phyloP scores from a whole-genome alignment of 2,113 vertebrate species.

The Myrmecobius fasciatus region DNA sequence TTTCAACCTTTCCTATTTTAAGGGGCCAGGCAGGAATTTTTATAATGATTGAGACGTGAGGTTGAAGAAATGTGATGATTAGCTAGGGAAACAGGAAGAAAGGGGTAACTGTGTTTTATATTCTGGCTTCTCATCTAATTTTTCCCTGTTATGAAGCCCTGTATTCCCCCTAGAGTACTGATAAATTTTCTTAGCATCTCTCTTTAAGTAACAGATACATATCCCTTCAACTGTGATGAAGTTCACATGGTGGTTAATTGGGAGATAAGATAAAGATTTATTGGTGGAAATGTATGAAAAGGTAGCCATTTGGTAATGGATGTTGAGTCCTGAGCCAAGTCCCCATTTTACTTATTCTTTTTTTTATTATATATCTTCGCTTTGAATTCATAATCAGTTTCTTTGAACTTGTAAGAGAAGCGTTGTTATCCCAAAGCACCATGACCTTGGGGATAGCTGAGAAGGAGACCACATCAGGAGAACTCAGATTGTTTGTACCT shows the following conservation, averaged over 20 bases:
- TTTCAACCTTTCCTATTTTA: neutral
- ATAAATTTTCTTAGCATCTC: neutral
- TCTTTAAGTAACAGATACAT: neutral
- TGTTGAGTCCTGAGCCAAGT: neutral
- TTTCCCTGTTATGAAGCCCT: neutral
- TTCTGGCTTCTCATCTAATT: neutral
- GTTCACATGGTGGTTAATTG: neutral
- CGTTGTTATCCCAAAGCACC: neutral
- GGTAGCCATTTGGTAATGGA: neutral
- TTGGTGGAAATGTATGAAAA: neutral
- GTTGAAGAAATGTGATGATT: neutral
- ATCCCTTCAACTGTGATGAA: neutral
- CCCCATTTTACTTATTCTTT: neutral
- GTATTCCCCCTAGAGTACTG: neutral
- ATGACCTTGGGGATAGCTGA: neutral
- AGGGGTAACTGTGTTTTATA: neutral
- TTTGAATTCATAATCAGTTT: neutral
- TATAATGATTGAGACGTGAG: neutral
- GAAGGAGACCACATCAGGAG: neutral
- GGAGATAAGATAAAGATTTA: neutral
- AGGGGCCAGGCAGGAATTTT: neutral
- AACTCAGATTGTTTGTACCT: neutral
- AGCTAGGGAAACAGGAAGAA: neutral
- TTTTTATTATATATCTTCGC: neutral
- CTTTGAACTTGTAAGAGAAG: neutral